Percentiles rank a stretch among this genome's conserved stretches.
These are phyloP conservation scores for Brienomyrus brachyistius DNA, from an alignment of 2,113 vertebrate genomes.

Conservation along the genomic window DNA sequence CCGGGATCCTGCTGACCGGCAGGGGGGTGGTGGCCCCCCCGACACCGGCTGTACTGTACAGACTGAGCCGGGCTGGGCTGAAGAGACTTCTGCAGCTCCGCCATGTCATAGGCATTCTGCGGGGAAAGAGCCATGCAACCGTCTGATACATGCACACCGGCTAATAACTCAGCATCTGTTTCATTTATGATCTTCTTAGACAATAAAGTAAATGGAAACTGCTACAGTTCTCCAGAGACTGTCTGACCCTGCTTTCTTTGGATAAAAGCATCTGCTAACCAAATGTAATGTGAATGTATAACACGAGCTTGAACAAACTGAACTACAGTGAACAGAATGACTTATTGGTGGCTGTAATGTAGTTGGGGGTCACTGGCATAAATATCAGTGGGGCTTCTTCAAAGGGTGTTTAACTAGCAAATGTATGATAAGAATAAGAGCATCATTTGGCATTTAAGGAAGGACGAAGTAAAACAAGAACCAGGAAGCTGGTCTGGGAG, in stretches of 20 bases:
- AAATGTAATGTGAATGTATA: neutral
- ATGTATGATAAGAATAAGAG: neutral
- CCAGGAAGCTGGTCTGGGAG: neutral
- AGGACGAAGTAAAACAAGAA: neutral
- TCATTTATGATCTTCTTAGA: neutral
- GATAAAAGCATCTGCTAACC: neutral
- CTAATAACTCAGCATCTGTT: neutral
- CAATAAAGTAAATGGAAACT: neutral
- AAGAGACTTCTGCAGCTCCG: conserved; percentile 77
- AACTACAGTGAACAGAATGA: neutral
- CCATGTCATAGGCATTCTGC: conserved; percentile 78
- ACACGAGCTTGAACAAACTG: neutral
- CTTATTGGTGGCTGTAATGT: neutral
- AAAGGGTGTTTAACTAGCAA: neutral
- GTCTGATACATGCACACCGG: neutral
- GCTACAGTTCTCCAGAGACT: neutral
- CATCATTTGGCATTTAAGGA: neutral
- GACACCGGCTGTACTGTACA: conserved; percentile 56
- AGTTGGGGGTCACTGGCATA: neutral
- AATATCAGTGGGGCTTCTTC: neutral
- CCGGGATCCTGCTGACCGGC: conserved; percentile 30
- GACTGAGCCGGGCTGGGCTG: conserved; percentile 70
- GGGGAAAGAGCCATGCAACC: conserved; percentile 2
- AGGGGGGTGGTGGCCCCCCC: conserved; percentile 49
- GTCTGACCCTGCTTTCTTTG: neutral